Evolutionary conservation across 2,797 vertebrate genomes (phyloP).

Genomic region (Serranus cabrilla): DNA sequence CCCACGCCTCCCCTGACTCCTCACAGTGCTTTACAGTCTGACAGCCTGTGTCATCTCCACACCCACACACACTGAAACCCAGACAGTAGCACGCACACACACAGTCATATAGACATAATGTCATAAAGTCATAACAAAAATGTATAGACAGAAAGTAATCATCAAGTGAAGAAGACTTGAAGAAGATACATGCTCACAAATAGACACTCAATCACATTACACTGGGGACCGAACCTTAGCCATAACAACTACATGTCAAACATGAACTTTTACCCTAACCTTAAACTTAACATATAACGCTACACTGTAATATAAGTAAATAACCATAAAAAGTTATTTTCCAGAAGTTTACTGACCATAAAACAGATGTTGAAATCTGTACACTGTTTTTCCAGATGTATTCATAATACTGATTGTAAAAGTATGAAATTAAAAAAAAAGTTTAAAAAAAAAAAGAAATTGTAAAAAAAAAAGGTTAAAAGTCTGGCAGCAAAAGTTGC

Average conservation of each 20-base stretch:
- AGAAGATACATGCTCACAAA: background rate
- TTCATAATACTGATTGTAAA: too few species aligned
- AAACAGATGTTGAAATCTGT: too few species aligned
- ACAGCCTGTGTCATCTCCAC: constrained; percentile 73
- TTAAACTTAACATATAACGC: too few species aligned
- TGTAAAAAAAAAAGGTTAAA: too few species aligned
- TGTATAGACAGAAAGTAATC: constrained; percentile 15
- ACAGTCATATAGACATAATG: constrained; percentile 7
- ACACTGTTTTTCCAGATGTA: too few species aligned
- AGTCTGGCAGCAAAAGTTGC: too few species aligned
- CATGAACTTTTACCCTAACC: too few species aligned
- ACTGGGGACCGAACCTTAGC: background rate
- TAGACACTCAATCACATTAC: background rate
- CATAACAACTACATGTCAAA: background rate
- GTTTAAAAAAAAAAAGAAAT: too few species aligned
- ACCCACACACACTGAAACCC: constrained; percentile 52
- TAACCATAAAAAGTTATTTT: too few species aligned
- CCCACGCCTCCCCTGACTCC: constrained; percentile 68
- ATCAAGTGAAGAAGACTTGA: background rate
- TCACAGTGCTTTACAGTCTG: constrained; percentile 75
- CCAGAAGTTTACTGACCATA: too few species aligned
- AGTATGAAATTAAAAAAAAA: too few species aligned
- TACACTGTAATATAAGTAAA: too few species aligned
- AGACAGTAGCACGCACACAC: constrained; percentile 29
- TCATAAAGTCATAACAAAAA: constrained; percentile 1